phyloP scores from a whole-genome alignment of 2,888 invertebrate species.

The Miltochrista miniata region DNA sequence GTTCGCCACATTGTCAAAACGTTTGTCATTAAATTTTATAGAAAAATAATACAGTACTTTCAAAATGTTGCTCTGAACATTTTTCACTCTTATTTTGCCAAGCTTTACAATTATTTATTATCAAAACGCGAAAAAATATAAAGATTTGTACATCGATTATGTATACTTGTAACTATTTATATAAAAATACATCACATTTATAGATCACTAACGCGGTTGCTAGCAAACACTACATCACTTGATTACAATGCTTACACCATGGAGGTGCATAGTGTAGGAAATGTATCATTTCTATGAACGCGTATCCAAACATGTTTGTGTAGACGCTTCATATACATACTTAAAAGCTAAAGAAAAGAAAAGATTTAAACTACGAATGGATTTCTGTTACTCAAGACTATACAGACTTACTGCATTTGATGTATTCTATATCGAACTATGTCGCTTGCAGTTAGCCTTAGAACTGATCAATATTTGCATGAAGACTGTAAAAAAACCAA shows the following conservation, averaged over 20 bases:
- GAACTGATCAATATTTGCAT: too few species aligned
- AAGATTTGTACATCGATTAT: constrained; percentile 29
- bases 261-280: constrained; percentile 19
- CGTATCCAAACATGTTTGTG: constrained; percentile 11
- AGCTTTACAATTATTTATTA: constrained; percentile 22
- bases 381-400: not conserved
- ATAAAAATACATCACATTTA: constrained; percentile 56
- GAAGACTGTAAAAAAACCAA: too few species aligned
- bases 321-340: constrained; percentile 19
- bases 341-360: constrained; percentile 20
- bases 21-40: too few species aligned
- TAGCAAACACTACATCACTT: constrained; percentile 13
- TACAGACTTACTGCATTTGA: too few species aligned
- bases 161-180: constrained; percentile 34
- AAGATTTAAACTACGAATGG: constrained; percentile 14
- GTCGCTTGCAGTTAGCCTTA: too few species aligned
- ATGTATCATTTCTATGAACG: constrained; percentile 3
- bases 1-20: too few species aligned
- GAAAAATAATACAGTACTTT: too few species aligned
- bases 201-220: constrained; percentile 32
- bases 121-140: constrained; percentile 20
- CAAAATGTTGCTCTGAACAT: too few species aligned
- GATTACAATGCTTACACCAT: constrained; percentile 14
- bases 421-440: too few species aligned
- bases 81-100: too few species aligned